Base-by-base conservation (phyloP, 2,888 invertebrate genomes). In the Tenthredo livida region DNA sequence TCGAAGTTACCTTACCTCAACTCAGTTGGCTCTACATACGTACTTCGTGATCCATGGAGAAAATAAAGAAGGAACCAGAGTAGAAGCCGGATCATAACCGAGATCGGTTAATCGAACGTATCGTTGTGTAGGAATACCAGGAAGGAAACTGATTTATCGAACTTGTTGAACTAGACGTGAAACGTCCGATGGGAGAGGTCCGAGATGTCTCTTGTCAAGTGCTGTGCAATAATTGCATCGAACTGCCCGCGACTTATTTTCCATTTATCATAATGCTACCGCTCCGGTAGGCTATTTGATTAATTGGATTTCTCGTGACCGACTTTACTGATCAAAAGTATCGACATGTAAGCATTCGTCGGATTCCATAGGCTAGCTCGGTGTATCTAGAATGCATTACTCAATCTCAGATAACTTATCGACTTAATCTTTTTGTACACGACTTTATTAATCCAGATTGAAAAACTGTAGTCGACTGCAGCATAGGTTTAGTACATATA, bases 141-240 rank as follows among this genome's bases (percentile, higher is more conserved):
- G 80, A 80, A 80, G 80, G 80, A 80, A 80, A 61, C 80, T 80
- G 80, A 80, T 80, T 80, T 80, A 80, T 80, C 61, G 61, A 61
- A 61, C 80, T 80, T 80, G 80, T 80, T 80, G 80, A 80, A 80
- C 80, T 61, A 80, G 80, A 80, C 50, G 33, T 80, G 50, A 80
- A 80, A 80, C 40, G 61, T 58, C 80, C 37, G 37, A 80, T 77
- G 77, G 54, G 47, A 50, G 29, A 50, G 54, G 77, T 77, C 54
- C 54, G 80, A 61, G 61, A 80, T 80, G 80, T 80, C 80, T 40
- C 80, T 61, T 40, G 80, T 80, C 80, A 50, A 80, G 80, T 61
- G 61, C 80, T 61, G 58, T 80, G 80, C 80, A 80, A 80, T 80
- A 80, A 80, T 80, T 80, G 80, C 80, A 40, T 80, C 40, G 80